Evolutionary conservation across 1,140 invertebrate genomes (phyloP), one percentile per base, ranked within the genome.

Genomic region (Zelostemma sp.): DNA sequence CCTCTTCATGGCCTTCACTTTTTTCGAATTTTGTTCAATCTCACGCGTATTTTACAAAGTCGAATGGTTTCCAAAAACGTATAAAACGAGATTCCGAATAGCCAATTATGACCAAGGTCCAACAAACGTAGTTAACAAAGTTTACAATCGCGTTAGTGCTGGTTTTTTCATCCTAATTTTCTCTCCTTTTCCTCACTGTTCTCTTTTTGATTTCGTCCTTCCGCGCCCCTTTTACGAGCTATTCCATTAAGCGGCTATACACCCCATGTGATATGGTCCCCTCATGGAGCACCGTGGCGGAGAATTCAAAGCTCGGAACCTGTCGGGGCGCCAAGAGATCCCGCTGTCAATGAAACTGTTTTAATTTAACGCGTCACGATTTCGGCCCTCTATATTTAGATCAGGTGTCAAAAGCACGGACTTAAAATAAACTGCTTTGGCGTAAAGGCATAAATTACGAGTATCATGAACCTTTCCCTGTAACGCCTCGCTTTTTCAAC

Each of bases 261-360:
- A 69, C 57, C 65, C 65, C 40, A 64, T 18, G 48, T 50, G 48
- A 35, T 46, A 63, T 31, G 54, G 54, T 61, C 56, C 69, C 65
- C 65, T 55, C 21, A 56, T 58, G 47, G 28, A 60, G 51, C 40
- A 9, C 11, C 41, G 18, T 12, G 21, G 43, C 14, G 40, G 47
- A 51, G 64, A 73, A 75, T 68, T 68, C 59, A 74, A 69, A 75
- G 47, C 59, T 58, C 61, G 55, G 72, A 68, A 78, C 70, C 72
- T 75, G 74, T 55, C 61, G 58, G 67, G 65, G 66, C 55, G 53
- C 55, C 54, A 60, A 55, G 48, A 64, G 55, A 62, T 66, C 60
- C 43, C 59, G 60, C 57, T 74, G 78, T 77, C 77, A 69, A 79
- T 79, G 74, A 75, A 77, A 78, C 68, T 70, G 47, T 69, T 78